These are phyloP conservation scores for Limanda limanda DNA, from an alignment of 2,113 vertebrate genomes.

Conservation along the genomic window DNA sequence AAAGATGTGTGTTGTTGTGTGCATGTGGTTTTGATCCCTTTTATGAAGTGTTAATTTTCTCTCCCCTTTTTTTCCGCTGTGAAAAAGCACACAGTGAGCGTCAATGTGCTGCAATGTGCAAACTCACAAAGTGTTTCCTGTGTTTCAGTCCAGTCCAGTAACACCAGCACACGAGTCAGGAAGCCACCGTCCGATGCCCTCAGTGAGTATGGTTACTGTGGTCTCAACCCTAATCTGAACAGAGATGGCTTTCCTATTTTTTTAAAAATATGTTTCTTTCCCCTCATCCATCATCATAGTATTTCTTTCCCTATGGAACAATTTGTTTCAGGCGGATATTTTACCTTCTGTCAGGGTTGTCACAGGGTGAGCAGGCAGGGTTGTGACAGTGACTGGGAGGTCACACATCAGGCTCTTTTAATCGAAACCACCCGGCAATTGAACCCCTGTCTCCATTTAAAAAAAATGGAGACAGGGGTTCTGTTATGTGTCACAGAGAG, in stretches of 20 bases:
- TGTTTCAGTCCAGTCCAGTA: slow-evolving; percentile 84
- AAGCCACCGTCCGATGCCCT: slow-evolving; percentile 75
- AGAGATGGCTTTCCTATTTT: slow-evolving; percentile 24
- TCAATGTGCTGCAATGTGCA: slow-evolving; percentile 11
- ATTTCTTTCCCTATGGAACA: slow-evolving; percentile 34
- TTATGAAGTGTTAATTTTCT: slow-evolving; percentile 60
- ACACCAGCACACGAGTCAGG: slow-evolving; percentile 71
- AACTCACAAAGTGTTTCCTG: slow-evolving; percentile 60
- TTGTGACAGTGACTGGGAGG: slow-evolving; percentile 49
- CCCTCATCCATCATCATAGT: slow-evolving; percentile 7
- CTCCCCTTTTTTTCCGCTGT: slow-evolving; percentile 39
- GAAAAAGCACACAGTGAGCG: slow-evolving; percentile 18
- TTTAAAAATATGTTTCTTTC: slow-evolving; percentile 15
- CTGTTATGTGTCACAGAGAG: slow-evolving; percentile 39
- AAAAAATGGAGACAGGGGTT: slow-evolving; percentile 37
- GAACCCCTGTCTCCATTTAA: slow-evolving; percentile 19
- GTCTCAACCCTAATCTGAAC: slow-evolving; percentile 52
- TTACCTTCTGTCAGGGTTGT: slow-evolving; percentile 39
- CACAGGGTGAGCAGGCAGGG: slow-evolving; percentile 34
- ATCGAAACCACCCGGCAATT: slow-evolving; percentile 63
- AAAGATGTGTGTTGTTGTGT: slow-evolving; percentile 41
- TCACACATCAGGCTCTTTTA: slow-evolving; percentile 56
- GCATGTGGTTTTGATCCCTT: slow-evolving; percentile 51
- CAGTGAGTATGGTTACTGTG: slow-evolving; percentile 80
- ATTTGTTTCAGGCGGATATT: slow-evolving; percentile 43